Percentiles rank a stretch among this genome's conserved stretches.
phyloP scores from a whole-genome alignment of 2,888 invertebrate species.

The Lamproptera curius region DNA sequence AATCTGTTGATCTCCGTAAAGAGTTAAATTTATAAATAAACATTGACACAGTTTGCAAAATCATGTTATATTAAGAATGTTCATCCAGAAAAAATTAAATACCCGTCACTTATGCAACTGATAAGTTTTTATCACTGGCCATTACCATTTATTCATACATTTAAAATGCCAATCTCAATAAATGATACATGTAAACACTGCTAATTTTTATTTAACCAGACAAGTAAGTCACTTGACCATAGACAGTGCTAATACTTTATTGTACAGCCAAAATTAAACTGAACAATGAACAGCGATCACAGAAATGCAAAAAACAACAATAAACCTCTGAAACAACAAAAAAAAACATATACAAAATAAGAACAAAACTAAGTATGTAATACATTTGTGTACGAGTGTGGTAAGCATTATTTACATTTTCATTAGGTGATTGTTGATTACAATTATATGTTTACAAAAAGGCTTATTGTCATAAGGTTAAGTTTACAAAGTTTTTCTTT shows the following conservation, averaged over 20 bases:
- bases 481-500: slow-evolving; percentile 34
- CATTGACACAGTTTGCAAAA: too few species aligned
- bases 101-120: too few species aligned
- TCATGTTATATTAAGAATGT: too few species aligned
- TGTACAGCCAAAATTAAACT: slow-evolving; percentile 42
- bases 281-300: slow-evolving; percentile 64
- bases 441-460: slow-evolving; percentile 52
- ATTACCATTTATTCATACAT: too few species aligned
- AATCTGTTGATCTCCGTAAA: too few species aligned
- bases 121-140: too few species aligned
- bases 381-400: slow-evolving; percentile 45
- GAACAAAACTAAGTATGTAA: too few species aligned
- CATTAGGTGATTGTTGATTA: slow-evolving; percentile 42
- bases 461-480: slow-evolving; percentile 68
- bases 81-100: too few species aligned
- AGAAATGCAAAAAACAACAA: slow-evolving; percentile 65
- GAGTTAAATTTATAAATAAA: too few species aligned
- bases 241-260: slow-evolving; percentile 52
- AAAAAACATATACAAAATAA: slow-evolving; percentile 38
- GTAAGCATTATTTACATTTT: slow-evolving; percentile 41
- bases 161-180: too few species aligned
- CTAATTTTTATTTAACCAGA: neutral
- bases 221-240: slow-evolving; percentile 23
- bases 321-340: slow-evolving; percentile 46
- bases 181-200: too few species aligned